These are phyloP conservation scores for Halocynthia roretzi DNA, from an alignment of 23 tunicate genomes.

Conservation along the genomic window DNA sequence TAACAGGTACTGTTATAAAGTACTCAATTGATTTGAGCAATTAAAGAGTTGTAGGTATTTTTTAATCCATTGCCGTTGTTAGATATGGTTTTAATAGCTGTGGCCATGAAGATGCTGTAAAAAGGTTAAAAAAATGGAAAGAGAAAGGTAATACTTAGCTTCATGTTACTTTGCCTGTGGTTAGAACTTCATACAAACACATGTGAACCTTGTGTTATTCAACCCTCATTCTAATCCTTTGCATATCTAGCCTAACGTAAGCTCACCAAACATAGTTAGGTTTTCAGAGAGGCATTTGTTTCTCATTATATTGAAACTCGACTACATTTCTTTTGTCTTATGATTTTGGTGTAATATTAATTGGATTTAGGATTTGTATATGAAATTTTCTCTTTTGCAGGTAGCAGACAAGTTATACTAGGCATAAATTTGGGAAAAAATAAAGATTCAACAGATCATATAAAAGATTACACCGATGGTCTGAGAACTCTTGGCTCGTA, in stretches of 20 bases:
- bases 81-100: conserved; percentile 96
- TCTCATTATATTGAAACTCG: too few relatives aligned
- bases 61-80: background rate
- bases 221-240: too few relatives aligned
- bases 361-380: too few relatives aligned
- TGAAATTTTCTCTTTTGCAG: too few relatives aligned
- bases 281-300: too few relatives aligned
- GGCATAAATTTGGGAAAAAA: conserved; percentile 92
- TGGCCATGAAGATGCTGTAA: conserved; percentile 65
- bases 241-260: too few relatives aligned
- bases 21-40: background rate
- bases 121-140: conserved; percentile 45
- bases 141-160: background rate
- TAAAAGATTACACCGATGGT: conserved; percentile 61
- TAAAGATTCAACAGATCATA: conserved; percentile 41
- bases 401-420: conserved; percentile 5
- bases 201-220: too few relatives aligned
- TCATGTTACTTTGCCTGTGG: too few relatives aligned
- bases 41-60: background rate
- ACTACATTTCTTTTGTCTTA: too few relatives aligned
- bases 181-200: too few relatives aligned
- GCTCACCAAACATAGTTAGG: too few relatives aligned
- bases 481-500: conserved; percentile 45
- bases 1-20: conserved; percentile 30
- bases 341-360: too few relatives aligned